phyloP scores from a whole-genome alignment of 1,140 invertebrate species.

The Aphaenogaster rudis region DNA sequence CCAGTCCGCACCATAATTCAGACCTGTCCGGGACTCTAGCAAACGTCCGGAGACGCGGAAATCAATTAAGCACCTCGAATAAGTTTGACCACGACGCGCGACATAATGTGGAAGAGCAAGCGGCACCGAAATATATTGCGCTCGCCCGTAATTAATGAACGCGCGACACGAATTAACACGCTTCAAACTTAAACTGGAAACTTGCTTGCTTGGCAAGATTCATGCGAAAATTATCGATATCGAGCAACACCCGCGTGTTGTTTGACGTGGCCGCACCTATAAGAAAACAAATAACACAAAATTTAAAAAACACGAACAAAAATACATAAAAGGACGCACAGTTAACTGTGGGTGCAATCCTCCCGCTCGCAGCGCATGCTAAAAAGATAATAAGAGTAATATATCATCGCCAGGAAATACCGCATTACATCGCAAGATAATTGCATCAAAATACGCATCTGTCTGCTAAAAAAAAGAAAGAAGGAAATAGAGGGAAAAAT shows the following conservation, averaged over 20 bases:
- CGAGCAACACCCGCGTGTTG: neutral
- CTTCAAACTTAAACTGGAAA: slow-evolving; percentile 19
- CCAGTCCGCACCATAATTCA: slow-evolving; percentile 27
- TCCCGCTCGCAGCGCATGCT: neutral
- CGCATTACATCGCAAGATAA: slow-evolving; percentile 18
- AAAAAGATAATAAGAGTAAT: slow-evolving; percentile 27
- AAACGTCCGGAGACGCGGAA: slow-evolving; percentile 10
- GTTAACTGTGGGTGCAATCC: neutral
- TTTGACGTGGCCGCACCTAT: neutral
- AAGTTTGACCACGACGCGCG: slow-evolving; percentile 42
- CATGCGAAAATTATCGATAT: slow-evolving; percentile 11
- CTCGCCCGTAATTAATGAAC: slow-evolving; percentile 50
- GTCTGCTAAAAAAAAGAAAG: neutral
- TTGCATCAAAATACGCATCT: slow-evolving; percentile 13
- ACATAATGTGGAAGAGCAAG: slow-evolving; percentile 38
- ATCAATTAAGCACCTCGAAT: slow-evolving; percentile 54
- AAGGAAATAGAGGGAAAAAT: neutral
- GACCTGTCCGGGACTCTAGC: neutral
- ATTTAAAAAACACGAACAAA: neutral
- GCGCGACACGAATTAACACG: slow-evolving; percentile 35
- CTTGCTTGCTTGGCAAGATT: slow-evolving; percentile 20
- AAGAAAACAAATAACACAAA: neutral
- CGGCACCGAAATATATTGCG: slow-evolving; percentile 19
- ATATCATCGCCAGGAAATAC: neutral
- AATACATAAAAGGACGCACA: neutral